Conservation (phyloP, 2,797 vertebrate genomes). For the Microtus agrestis region DNA sequence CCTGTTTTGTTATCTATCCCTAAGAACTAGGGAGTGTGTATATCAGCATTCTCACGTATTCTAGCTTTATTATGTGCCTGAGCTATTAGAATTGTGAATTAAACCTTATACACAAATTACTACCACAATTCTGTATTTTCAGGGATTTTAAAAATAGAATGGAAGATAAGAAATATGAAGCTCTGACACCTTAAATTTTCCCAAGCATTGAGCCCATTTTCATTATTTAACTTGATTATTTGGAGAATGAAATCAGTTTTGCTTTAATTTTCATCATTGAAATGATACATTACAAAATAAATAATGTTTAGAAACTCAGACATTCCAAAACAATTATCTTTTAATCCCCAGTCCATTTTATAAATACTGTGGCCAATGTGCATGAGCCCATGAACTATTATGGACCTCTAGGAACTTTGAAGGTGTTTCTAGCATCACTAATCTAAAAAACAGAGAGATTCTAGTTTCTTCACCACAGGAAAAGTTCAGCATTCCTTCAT, state of each 20-base stretch:
- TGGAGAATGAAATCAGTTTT: constrained; percentile 60
- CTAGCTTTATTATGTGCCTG: constrained; percentile 61
- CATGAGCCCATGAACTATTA: constrained; percentile 39
- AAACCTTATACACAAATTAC: constrained; percentile 55
- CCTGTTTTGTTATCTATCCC: constrained; percentile 46
- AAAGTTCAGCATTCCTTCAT: constrained; percentile 38
- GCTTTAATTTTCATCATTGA: constrained; percentile 39
- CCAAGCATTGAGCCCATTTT: not conserved
- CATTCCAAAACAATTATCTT: constrained; percentile 58
- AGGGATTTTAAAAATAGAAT: constrained; percentile 52
- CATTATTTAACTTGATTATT: constrained; percentile 28
- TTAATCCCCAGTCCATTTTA: constrained; percentile 29
- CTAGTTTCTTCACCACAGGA: constrained; percentile 3
- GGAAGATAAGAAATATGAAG: constrained; percentile 34
- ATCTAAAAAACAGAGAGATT: constrained; percentile 27
- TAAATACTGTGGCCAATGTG: constrained; percentile 36
- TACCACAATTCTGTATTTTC: constrained; percentile 55
- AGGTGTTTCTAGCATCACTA: constrained; percentile 55
- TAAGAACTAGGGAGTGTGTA: constrained; percentile 34
- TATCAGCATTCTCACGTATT: not conserved
- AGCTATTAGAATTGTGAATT: constrained; percentile 51
- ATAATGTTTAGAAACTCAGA: constrained; percentile 63
- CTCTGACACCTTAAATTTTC: constrained; percentile 50
- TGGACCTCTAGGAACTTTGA: constrained; percentile 26
- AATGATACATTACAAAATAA: constrained; percentile 35